These are phyloP conservation scores for Nebria brevicollis DNA, from an alignment of 2,888 invertebrate genomes.

Conservation along the genomic window DNA sequence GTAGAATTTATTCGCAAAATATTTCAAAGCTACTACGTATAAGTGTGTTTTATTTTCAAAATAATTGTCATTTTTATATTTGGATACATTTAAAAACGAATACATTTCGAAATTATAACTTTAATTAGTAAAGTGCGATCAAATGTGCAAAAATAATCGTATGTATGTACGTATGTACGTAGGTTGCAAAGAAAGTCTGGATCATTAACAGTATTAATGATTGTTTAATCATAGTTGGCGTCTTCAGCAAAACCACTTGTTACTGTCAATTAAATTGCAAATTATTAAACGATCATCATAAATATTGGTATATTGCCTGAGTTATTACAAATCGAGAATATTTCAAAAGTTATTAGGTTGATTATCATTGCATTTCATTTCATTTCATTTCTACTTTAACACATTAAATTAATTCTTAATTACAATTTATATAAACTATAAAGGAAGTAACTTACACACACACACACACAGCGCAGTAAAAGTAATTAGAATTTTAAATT, in stretches of 20 bases:
- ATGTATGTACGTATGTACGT: no score
- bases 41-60: no score
- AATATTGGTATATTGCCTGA: constrained; percentile 4
- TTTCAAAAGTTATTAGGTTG: background rate
- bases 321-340: constrained; percentile 1
- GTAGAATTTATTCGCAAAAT: no score
- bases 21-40: no score
- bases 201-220: constrained; percentile 11
- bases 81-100: no score
- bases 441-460: background rate
- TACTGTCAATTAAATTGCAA: constrained; percentile 33
- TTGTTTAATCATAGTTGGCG: constrained; percentile 27
- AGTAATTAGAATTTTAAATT: background rate
- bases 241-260: constrained; percentile 18
- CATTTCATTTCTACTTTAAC: background rate
- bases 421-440: background rate
- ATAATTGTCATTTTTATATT: no score
- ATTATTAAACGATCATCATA: constrained; percentile 23
- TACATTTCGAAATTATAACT: no score
- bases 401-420: constrained; percentile 1
- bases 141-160: no score
- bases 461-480: background rate
- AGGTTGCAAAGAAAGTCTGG: background rate
- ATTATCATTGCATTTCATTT: background rate
- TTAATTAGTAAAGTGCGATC: no score